Percentiles rank a stretch among this genome's conserved stretches.
phyloP scores from a whole-genome alignment of 2,113 vertebrate genomes.

The Platysteira castanea region DNA sequence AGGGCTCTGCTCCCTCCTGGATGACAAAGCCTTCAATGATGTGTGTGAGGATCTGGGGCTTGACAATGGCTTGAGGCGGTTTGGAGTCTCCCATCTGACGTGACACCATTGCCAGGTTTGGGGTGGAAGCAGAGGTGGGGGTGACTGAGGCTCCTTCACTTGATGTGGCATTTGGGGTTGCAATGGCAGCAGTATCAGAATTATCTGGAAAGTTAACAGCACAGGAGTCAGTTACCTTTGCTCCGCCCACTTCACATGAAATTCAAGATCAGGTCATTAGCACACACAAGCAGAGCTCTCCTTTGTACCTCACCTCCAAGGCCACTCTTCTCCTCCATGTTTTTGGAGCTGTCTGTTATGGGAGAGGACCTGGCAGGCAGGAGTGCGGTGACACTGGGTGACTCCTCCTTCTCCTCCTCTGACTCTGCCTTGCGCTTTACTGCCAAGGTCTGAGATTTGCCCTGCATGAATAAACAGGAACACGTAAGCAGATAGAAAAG shows the following conservation, averaged over 20 bases:
- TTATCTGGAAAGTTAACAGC: slow-evolving; percentile 68
- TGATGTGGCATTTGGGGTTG: slow-evolving; percentile 29
- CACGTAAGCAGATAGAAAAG: background rate
- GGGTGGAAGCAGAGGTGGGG: slow-evolving; percentile 43
- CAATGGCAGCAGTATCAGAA: slow-evolving; percentile 51
- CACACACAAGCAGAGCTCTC: background rate
- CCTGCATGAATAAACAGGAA: slow-evolving; percentile 28
- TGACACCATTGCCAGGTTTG: slow-evolving; percentile 73
- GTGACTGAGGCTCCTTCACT: slow-evolving; percentile 47
- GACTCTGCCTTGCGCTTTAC: slow-evolving; percentile 78
- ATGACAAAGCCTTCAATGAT: slow-evolving; percentile 98
- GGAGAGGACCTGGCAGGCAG: slow-evolving; percentile 70
- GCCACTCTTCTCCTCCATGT: slow-evolving; percentile 68
- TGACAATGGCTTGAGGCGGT: slow-evolving; percentile 95
- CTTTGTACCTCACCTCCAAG: slow-evolving; percentile 64
- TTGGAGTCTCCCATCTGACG: slow-evolving; percentile 80
- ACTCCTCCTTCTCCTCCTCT: slow-evolving; percentile 75
- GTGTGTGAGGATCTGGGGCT: slow-evolving; percentile 97
- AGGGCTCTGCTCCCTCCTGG: slow-evolving; percentile 97
- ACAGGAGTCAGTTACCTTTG: background rate
- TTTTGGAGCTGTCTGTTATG: slow-evolving; percentile 65
- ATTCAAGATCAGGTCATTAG: background rate
- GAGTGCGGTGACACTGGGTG: background rate
- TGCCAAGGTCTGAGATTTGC: slow-evolving; percentile 70
- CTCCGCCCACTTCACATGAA: background rate